phyloP scores from a whole-genome alignment of 2,797 vertebrate species.

The Neoniphon sammara region DNA sequence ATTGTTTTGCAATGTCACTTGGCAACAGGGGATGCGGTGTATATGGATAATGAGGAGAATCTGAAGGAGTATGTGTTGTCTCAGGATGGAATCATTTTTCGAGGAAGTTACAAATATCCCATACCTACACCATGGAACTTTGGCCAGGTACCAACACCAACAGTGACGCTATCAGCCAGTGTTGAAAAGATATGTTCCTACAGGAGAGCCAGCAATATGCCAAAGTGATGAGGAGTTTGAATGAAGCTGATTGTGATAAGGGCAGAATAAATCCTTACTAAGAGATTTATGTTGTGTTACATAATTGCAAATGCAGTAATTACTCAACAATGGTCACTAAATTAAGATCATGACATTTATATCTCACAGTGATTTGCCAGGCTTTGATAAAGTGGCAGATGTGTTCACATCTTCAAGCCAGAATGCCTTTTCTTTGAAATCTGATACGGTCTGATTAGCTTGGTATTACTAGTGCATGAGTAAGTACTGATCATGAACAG shows the following conservation, averaged over 20 bases:
- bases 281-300: conserved; percentile 13
- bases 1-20: conserved; percentile 46
- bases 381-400: conserved; percentile 2
- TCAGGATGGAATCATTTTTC: conserved; percentile 92
- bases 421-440: conserved; percentile 13
- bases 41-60: conserved; percentile 82
- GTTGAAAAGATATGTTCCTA: conserved; percentile 2
- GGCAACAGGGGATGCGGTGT: conserved; percentile 88
- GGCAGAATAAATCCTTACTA: not conserved
- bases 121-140: conserved; percentile 89
- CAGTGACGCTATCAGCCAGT: conserved; percentile 21
- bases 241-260: conserved; percentile 4
- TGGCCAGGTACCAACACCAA: conserved; percentile 90
- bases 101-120: conserved; percentile 82
- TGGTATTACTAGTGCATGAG: not conserved
- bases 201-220: not conserved
- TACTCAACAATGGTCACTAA: not conserved
- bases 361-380: not conserved
- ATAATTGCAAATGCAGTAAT: not conserved
- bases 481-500: not conserved
- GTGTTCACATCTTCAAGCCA: not conserved
- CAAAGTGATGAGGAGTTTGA: conserved; percentile 13
- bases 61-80: conserved; percentile 88
- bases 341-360: not conserved
- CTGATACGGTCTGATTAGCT: conserved; percentile 7